Conservation (phyloP, 2,888 invertebrate genomes). For the Cantharis nigra region DNA sequence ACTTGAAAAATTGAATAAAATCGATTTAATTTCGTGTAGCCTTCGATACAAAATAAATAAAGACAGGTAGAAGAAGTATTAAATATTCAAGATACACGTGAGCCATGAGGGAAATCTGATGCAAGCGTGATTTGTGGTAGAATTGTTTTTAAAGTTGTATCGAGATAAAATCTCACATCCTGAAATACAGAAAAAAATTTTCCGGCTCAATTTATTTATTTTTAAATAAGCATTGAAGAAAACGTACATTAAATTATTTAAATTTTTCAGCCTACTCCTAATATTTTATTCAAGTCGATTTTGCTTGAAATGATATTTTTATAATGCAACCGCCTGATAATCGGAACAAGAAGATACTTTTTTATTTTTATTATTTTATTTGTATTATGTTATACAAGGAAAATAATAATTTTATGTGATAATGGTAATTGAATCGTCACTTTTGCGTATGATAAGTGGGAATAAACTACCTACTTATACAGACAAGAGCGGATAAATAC, state of each 20-base stretch:
- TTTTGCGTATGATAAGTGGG: no score
- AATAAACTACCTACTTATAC: no score
- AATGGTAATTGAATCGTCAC: no score
- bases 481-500: no score
- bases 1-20: background rate
- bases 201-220: background rate
- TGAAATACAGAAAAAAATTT: background rate
- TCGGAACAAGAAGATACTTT: background rate
- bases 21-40: background rate
- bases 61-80: constrained; percentile 12
- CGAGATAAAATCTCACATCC: background rate
- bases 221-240: background rate
- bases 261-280: background rate
- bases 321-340: background rate
- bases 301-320: background rate
- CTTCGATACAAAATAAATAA: constrained; percentile 2
- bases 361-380: background rate
- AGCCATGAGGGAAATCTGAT: constrained; percentile 33
- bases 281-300: background rate
- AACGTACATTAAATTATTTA: background rate
- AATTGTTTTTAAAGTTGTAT: constrained; percentile 30
- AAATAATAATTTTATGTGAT: no score
- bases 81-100: constrained; percentile 27
- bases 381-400: no score
- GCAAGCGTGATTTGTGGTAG: constrained; percentile 32